Conservation (phyloP, 2,113 vertebrate species). For the Hypocryptadius cinnamomeus region DNA sequence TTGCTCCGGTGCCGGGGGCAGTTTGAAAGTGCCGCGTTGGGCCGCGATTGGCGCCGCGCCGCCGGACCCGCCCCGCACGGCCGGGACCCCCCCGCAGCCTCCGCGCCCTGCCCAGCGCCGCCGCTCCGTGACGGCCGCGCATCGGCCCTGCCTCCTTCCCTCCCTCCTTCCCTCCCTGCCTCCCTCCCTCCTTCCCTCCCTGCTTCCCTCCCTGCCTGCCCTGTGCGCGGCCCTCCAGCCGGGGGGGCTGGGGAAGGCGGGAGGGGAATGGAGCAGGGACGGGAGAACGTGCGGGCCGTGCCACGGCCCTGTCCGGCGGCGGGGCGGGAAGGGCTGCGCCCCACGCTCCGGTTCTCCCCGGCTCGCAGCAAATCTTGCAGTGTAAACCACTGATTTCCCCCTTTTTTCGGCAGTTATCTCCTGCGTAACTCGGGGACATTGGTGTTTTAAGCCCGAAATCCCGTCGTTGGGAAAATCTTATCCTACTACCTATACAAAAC, state of each 20-base stretch:
- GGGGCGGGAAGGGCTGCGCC: too few species aligned
- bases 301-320: accelerated
- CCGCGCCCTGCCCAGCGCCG: background rate
- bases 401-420: accelerated
- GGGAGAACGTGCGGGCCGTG: background rate
- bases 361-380: accelerated
- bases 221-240: accelerated
- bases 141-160: accelerated
- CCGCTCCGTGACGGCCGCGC: accelerated
- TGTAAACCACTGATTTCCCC: accelerated
- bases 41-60: background rate
- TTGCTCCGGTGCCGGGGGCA: accelerated
- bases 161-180: accelerated
- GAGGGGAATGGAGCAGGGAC: accelerated
- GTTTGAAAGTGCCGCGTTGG: conserved; percentile 2
- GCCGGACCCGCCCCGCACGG: background rate
- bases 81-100: background rate
- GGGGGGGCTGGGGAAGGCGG: accelerated
- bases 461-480: accelerated
- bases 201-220: accelerated
- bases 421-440: accelerated
- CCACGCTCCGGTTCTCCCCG: accelerated
- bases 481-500: accelerated
- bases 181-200: accelerated
- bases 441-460: accelerated